Base-by-base conservation (phyloP, 1,140 invertebrate genomes). In the Diplogasteroides magnus region DNA sequence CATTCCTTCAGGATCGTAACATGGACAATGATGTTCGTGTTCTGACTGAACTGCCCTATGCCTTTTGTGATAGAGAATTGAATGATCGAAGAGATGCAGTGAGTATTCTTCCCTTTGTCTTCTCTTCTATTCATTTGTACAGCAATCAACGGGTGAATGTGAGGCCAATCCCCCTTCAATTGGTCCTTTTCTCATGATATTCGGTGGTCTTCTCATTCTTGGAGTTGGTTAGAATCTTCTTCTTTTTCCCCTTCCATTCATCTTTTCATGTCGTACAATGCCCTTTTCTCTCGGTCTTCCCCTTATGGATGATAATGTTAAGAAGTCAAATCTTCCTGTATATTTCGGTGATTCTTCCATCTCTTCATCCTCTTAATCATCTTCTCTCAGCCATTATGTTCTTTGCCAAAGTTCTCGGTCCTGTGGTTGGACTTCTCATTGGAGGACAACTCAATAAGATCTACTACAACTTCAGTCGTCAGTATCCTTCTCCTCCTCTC, bases 221-320 rank as follows among this genome's bases (percentile, higher is more conserved):
- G 74, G 74, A 68, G 69, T 76, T 19, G 76, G 76, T 15, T 19
- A 48, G 37, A 48, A 11, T 19, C 6, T 48, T 48, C 19, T 48
- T 11, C 6, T 48, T 48, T 48, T 11, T 48, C 6, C 19, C 19
- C 19, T 19, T 48, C 37, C 37, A 11, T 6, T 11, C 6, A 48
- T 48, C 13, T 61, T 61, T 23, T 14, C 28, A 61, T 11, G 28
- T 61, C 57, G 72, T 31, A 77, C 76, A 2, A 77, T 75, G 69
- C 76, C 76, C 11, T 77, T 74, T 55, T 74, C 81, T 0, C 61
- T 82, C 23, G 82, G 82, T 19, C 32, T 78, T 23, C 82, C 82
- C 13, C 77, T 82, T 37, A 69, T 83, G 27, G 82, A 83, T 68
- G 81, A 84, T 69, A 84, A 83, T 66, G 74, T 82, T 19, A 72